Percentiles rank a stretch among this genome's conserved stretches.
These are phyloP conservation scores for Promerops cafer DNA, from an alignment of 2,113 vertebrate genomes.

Conservation along the genomic window DNA sequence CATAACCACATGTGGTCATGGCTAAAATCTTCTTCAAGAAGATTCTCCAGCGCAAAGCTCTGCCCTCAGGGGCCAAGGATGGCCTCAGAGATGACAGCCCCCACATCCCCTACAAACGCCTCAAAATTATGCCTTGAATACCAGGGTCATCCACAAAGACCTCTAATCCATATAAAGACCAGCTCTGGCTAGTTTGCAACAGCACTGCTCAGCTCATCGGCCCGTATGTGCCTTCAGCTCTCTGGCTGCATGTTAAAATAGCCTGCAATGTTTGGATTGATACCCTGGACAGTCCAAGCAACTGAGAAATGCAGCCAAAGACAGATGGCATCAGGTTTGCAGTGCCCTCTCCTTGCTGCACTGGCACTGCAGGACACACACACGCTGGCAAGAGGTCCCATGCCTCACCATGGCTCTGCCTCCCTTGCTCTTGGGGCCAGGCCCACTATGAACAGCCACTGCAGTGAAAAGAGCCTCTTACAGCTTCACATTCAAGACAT, in stretches of 20 bases:
- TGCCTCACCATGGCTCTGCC: background rate
- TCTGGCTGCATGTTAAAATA: background rate
- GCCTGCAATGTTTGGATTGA: background rate
- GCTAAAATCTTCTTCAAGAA: background rate
- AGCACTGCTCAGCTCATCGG: background rate
- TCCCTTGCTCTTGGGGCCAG: background rate
- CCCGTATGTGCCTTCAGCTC: background rate
- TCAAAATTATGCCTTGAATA: background rate
- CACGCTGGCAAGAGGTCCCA: background rate
- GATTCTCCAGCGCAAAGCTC: background rate
- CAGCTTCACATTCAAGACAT: background rate
- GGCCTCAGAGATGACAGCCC: background rate
- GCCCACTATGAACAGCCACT: background rate
- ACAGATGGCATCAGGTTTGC: background rate
- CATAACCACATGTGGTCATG: background rate
- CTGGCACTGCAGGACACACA: background rate
- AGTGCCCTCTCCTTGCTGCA: background rate
- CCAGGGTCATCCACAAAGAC: background rate
- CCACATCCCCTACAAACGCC: background rate
- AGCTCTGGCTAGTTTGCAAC: background rate
- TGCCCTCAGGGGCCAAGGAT: background rate
- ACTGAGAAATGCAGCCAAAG: background rate
- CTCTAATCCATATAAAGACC: conserved; percentile 5
- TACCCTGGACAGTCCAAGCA: background rate
- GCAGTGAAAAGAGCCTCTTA: background rate